These are phyloP conservation scores for Drosophila rellima DNA, from an alignment of 2,888 invertebrate species.

Conservation along the genomic window DNA sequence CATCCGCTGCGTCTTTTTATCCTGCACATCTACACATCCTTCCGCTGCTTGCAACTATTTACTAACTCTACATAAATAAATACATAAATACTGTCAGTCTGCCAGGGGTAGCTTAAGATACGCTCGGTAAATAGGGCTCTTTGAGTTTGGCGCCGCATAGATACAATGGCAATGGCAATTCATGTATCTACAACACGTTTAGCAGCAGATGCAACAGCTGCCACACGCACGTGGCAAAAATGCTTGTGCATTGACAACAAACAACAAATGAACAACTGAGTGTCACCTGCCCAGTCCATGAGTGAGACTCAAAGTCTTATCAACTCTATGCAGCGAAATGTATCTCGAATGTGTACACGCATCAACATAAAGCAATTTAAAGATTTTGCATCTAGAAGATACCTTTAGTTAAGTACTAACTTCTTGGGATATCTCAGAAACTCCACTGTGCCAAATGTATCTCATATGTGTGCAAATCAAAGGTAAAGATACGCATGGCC, in stretches of 20 bases:
- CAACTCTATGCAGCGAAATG: neutral
- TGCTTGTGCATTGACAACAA: slow-evolving; percentile 3
- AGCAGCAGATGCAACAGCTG: slow-evolving; percentile 57
- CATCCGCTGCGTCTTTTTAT: slow-evolving; percentile 67
- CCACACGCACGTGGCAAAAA: slow-evolving; percentile 56
- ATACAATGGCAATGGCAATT: slow-evolving; percentile 24
- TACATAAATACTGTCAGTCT: slow-evolving; percentile 6
- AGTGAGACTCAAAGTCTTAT: neutral
- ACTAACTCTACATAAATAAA: slow-evolving; percentile 25
- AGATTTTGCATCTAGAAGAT: neutral
- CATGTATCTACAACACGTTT: neutral
- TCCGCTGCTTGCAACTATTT: slow-evolving; percentile 50
- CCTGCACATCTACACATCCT: slow-evolving; percentile 64
- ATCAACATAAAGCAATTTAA: too few species aligned
- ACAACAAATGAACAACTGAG: neutral
- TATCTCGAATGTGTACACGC: neutral
- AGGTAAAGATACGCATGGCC: slow-evolving; percentile 1
- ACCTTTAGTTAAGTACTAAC: neutral
- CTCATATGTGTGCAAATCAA: slow-evolving; percentile 2
- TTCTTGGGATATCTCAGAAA: neutral
- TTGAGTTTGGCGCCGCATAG: slow-evolving; percentile 50
- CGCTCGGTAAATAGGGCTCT: slow-evolving; percentile 38
- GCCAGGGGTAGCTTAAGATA: slow-evolving; percentile 57
- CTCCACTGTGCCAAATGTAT: neutral
- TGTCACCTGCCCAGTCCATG: slow-evolving; percentile 41